Conservation (phyloP, 2,888 invertebrate species). For the Macrosoma leucophasiata region DNA sequence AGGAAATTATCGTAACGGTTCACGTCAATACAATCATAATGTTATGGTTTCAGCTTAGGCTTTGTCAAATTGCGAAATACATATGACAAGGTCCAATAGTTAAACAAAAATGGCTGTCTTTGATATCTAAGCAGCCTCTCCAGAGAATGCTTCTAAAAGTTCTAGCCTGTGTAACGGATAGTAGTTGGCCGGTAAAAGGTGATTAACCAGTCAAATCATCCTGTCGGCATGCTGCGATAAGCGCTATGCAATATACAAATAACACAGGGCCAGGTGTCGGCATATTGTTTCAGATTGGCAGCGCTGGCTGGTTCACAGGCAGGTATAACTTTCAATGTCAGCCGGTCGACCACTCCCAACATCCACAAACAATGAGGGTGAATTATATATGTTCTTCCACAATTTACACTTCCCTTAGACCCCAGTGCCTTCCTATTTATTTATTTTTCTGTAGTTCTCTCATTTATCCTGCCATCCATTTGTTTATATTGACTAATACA, state of each 20-base stretch:
- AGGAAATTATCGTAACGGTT: too few relatives aligned
- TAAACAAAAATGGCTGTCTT: too few relatives aligned
- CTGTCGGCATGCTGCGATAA: conserved; percentile 19
- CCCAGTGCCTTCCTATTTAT: conserved; percentile 4
- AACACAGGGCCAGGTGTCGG: conserved; percentile 63
- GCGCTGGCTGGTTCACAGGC: conserved; percentile 95
- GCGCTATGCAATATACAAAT: conserved; percentile 36
- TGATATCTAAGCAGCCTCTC: too few relatives aligned
- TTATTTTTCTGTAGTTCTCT: conserved; percentile 27
- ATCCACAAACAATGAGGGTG: conserved; percentile 94
- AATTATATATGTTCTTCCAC: conserved; percentile 61
- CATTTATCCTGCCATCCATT: conserved; percentile 18
- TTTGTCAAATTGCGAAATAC: too few relatives aligned
- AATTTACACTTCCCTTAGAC: conserved; percentile 24
- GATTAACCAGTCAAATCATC: conserved; percentile 21
- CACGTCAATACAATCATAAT: too few relatives aligned
- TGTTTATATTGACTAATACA: too few relatives aligned
- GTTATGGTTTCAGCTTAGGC: too few relatives aligned
- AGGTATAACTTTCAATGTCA: conserved; percentile 97
- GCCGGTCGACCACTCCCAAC: conserved; percentile 96
- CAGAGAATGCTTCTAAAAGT: too few relatives aligned
- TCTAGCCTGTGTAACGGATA: too few relatives aligned
- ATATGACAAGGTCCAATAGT: too few relatives aligned
- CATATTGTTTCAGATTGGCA: conserved; percentile 86
- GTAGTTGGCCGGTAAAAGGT: conserved; percentile 25